Base-by-base conservation (phyloP, 2,113 vertebrate genomes). In the Epinephelus fuscoguttatus region DNA sequence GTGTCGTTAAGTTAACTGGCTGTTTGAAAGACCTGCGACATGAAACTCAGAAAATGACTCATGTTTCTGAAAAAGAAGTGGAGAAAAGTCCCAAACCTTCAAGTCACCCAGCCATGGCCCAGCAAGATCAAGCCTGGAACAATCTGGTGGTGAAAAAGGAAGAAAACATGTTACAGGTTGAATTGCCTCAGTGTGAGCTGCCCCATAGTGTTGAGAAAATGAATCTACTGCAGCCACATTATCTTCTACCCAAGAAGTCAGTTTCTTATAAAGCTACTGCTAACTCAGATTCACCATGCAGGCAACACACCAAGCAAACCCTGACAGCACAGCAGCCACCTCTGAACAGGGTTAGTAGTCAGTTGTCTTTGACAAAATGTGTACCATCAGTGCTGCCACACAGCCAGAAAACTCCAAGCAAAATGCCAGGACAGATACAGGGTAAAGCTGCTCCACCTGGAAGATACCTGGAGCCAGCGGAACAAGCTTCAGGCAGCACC, bases 1-100 rank as follows among this genome's bases (percentile, higher is more conserved):
- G 37, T 62, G 77, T 80, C 27, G 40, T 88, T 60, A 55, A 91
- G 49, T 81, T 91, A 55, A 89, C 80, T 14, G 81, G 42, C 73
- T 88, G 81, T 90, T 70, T 85, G 70, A 86, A 92, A 81, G 82
- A 88, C 17, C 52, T 89, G 49, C 80, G 60, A 73, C 80, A 52
- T 75, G 81, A 89, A 49, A 82, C 67, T 81, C 66, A 88, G 49
- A 84, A 61, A 37, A 75, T 62, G 1, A 14, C 27, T 45, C 56
- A 75, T 53, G 61, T 63, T 69, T 19, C 69, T 40, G 88, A 81
- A 59, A 7, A 9, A 5, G 18, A 18, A 37, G 18, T 21, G 3
- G 33, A 60, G 15, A 80, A 74, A 23, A 40, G 11, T 52, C 17
- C 33, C 18, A 27, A 80, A 49, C 6, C 40, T 37, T 25, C 25